Conservation (phyloP, 2,797 vertebrate species). For the Benthosema pterotum region DNA sequence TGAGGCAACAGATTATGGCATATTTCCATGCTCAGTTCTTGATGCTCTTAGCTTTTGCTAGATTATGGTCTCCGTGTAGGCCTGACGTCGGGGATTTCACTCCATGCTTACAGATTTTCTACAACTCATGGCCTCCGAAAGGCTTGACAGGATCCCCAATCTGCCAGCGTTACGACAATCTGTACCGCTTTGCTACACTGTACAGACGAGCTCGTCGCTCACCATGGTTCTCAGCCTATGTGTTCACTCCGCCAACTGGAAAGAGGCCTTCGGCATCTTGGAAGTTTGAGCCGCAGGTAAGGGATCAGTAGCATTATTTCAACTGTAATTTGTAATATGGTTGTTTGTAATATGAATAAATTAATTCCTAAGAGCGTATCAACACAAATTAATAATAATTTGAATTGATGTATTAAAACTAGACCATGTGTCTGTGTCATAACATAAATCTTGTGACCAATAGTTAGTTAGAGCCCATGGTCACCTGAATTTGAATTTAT, state of each 20-base stretch:
- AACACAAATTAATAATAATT: too few species aligned
- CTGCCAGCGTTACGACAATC: conserved; percentile 70
- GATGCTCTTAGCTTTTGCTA: conserved; percentile 11
- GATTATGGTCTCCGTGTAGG: background rate
- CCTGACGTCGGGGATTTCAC: conserved; percentile 73
- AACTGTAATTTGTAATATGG: background rate
- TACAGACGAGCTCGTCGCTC: conserved; percentile 67
- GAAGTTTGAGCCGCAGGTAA: conserved; percentile 80
- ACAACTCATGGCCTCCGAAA: conserved; percentile 66
- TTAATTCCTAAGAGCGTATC: too few species aligned
- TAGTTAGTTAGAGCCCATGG: too few species aligned
- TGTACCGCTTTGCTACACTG: conserved; percentile 68
- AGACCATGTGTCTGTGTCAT: too few species aligned
- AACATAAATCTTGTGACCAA: too few species aligned
- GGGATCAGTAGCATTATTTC: background rate
- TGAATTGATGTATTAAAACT: too few species aligned
- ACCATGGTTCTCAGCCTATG: conserved; percentile 73
- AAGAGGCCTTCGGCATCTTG: conserved; percentile 64
- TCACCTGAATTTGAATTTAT: too few species aligned
- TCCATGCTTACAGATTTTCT: conserved; percentile 67
- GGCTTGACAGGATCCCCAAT: conserved; percentile 66
- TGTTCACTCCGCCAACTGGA: conserved; percentile 45
- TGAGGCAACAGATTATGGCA: conserved; percentile 21
- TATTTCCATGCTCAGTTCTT: background rate
- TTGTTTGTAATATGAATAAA: too few species aligned